Percentiles rank a stretch among this genome's conserved stretches.
These are phyloP conservation scores for Tiliqua scincoides DNA, from an alignment of 2,113 vertebrate species.

Conservation along the genomic window DNA sequence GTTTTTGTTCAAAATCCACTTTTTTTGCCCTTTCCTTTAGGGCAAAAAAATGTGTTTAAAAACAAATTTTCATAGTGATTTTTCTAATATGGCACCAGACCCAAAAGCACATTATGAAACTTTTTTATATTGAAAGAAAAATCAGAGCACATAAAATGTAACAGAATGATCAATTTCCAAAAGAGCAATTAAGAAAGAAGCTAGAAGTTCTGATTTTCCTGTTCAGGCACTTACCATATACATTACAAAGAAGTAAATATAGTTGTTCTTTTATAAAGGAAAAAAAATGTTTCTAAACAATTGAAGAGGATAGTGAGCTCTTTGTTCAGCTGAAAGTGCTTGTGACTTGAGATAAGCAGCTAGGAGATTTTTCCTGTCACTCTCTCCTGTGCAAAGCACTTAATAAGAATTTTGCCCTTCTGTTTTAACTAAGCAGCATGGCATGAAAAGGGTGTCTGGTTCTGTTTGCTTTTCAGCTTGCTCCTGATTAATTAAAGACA, in stretches of 20 bases:
- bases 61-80: constrained; percentile 11
- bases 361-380: constrained; percentile 55
- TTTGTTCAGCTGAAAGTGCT: constrained; percentile 23
- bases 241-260: constrained; percentile 49
- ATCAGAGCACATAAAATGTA: constrained; percentile 48
- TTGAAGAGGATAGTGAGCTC: constrained; percentile 11
- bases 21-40: background rate
- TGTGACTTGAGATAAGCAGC: constrained; percentile 27
- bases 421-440: constrained; percentile 66
- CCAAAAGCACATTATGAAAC: constrained; percentile 56
- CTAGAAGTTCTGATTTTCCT: background rate
- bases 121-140: constrained; percentile 24
- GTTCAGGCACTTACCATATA: background rate
- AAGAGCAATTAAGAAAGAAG: constrained; percentile 16
- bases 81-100: background rate
- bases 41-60: background rate
- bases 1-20: background rate
- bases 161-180: constrained; percentile 1
- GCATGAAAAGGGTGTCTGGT: constrained; percentile 59
- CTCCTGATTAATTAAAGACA: constrained; percentile 50
- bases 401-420: constrained; percentile 37
- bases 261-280: background rate
- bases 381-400: constrained; percentile 55
- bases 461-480: constrained; percentile 62
- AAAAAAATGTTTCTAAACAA: constrained; percentile 8